These are phyloP conservation scores for Hoplostethus atlanticus DNA, from an alignment of 2,797 vertebrate species.

Conservation along the genomic window DNA sequence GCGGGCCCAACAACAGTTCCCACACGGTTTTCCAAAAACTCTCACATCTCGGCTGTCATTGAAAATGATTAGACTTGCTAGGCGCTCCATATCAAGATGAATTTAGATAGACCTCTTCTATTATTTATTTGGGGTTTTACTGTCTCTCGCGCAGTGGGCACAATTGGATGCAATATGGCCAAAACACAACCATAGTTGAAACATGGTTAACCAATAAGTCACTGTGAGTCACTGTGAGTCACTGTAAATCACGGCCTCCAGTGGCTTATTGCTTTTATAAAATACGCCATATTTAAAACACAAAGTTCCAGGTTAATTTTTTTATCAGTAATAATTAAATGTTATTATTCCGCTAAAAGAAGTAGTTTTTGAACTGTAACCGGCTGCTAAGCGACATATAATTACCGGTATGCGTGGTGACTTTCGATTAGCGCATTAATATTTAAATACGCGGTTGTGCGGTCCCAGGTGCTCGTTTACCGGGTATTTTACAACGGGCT, in stretches of 20 bases:
- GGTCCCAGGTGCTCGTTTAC: too few relatives aligned
- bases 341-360: too few relatives aligned
- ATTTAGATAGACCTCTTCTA: slow-evolving; percentile 65
- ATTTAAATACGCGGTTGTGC: too few relatives aligned
- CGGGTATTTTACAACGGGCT: too few relatives aligned
- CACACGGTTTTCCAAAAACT: slow-evolving; percentile 41
- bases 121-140: slow-evolving; percentile 60
- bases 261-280: slow-evolving; percentile 57
- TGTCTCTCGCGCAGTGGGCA: slow-evolving; percentile 60
- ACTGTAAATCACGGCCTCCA: slow-evolving; percentile 54
- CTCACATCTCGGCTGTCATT: slow-evolving; percentile 66
- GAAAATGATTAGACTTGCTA: slow-evolving; percentile 73
- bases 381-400: too few relatives aligned
- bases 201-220: slow-evolving; percentile 53
- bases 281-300: slow-evolving; percentile 11
- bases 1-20: slow-evolving; percentile 58
- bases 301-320: too few relatives aligned
- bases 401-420: too few relatives aligned
- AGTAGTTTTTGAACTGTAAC: too few relatives aligned
- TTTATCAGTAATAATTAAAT: too few relatives aligned
- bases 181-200: slow-evolving; percentile 47
- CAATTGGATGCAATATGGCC: slow-evolving; percentile 69
- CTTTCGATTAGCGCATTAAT: too few relatives aligned
- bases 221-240: background rate
- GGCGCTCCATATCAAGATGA: slow-evolving; percentile 64